Conservation (phyloP, 1,140 invertebrate species). For the Penaeus chinensis region DNA sequence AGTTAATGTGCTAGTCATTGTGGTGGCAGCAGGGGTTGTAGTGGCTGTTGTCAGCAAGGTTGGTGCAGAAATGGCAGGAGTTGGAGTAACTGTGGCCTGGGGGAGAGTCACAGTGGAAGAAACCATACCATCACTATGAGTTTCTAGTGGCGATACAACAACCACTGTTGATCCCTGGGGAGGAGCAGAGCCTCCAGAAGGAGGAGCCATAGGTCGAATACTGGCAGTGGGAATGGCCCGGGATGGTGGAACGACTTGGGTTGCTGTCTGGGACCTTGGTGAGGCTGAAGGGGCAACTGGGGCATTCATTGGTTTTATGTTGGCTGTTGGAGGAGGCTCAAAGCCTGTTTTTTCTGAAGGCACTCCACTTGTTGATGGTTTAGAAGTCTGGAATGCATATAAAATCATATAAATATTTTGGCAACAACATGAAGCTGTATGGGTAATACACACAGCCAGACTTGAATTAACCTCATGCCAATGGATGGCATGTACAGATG, state of each 20-base stretch:
- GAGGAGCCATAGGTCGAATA: slow-evolving; percentile 87
- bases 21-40: slow-evolving; percentile 62
- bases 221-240: slow-evolving; percentile 86
- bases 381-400: slow-evolving; percentile 34
- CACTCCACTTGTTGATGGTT: slow-evolving; percentile 66
- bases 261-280: slow-evolving; percentile 67
- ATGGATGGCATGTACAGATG: no score
- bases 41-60: slow-evolving; percentile 60
- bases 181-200: slow-evolving; percentile 70
- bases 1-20: slow-evolving; percentile 59
- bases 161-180: slow-evolving; percentile 59
- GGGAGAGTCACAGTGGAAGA: slow-evolving; percentile 64
- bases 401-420: no score
- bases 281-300: slow-evolving; percentile 67
- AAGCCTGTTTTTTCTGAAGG: slow-evolving; percentile 77
- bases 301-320: slow-evolving; percentile 94
- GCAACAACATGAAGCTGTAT: no score
- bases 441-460: no score
- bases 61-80: slow-evolving; percentile 58
- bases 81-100: slow-evolving; percentile 63
- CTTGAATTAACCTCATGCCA: no score
- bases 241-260: slow-evolving; percentile 65
- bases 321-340: slow-evolving; percentile 85
- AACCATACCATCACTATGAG: slow-evolving; percentile 63
- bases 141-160: slow-evolving; percentile 60